Base-by-base conservation (phyloP, 2,113 vertebrate genomes). In the Barbus barbus region DNA sequence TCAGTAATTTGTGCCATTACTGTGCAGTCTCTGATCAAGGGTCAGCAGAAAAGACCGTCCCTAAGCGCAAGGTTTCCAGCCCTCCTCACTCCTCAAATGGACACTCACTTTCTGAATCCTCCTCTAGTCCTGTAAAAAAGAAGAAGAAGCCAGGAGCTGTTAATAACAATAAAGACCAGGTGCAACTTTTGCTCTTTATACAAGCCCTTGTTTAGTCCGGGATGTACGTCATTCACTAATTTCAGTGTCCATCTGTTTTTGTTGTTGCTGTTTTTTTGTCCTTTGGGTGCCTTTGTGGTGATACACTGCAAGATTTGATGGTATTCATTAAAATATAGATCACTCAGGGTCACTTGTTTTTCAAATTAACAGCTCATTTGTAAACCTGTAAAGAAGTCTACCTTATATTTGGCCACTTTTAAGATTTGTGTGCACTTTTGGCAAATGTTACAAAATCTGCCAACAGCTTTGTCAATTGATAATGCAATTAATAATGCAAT, bases 71-170 rank as follows among this genome's bases (percentile, higher is more conserved):
- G 90, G 95, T 97, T 77, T 95, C 97, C 33, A 99, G 97, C 92
- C 97, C 97, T 53, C 96, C 96, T 36, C 96, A 96, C 89, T 99
- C 98, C 31, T 98, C 98, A 86, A 99, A 99, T 72, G 97, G 97
- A 77, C 97, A 98, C 90, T 98, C 97, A 0, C 96, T 97, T 9
- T 94, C 97, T 84, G 98, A 99, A 90, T 90, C 95, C 5, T 97
- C 97, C 5, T 94, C 96, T 7, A 97, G 96, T 87, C 97, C 97
- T 28, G 91, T 96, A 83, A 99, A 97, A 94, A 99, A 98, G 96
- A 99, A 99, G 95, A 99, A 98, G 94, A 99, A 98, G 93, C 98
- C 98, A 22, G 98, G 98, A 84, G 94, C 97, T 79, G 92, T 98
- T 81, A 95, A 96, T 92, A 96, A 92, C 91, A 97, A 91, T 93